A percentile compares a stretch with the other conserved stretches of the same genome.
These are phyloP conservation scores for Lindbergichthys nudifrons DNA, from an alignment of 2,797 vertebrate species.

Conservation along the genomic window DNA sequence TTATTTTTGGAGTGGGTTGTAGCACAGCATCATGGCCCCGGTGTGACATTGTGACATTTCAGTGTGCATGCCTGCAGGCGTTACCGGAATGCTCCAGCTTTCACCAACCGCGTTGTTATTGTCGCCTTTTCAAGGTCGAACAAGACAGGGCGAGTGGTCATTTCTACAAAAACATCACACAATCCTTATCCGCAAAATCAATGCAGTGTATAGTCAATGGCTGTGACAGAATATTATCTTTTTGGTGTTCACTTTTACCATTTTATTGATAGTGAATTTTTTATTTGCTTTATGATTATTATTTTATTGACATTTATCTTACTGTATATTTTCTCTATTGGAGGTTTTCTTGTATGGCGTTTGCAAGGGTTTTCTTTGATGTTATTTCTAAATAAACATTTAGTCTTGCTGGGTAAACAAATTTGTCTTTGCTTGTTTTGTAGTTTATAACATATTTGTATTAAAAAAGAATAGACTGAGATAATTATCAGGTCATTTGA, in stretches of 20 bases:
- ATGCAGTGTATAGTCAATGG: slow-evolving; percentile 38
- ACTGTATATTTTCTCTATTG: slow-evolving; percentile 53
- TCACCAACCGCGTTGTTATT: slow-evolving; percentile 23
- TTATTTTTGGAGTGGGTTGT: slow-evolving; percentile 34
- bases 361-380: slow-evolving; percentile 61
- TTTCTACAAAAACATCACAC: slow-evolving; percentile 32
- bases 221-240: slow-evolving; percentile 28
- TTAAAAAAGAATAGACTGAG: not conserved
- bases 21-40: slow-evolving; percentile 18
- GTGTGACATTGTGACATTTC: slow-evolving; percentile 43
- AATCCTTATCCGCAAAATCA: slow-evolving; percentile 31
- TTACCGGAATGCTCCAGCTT: slow-evolving; percentile 25
- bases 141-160: slow-evolving; percentile 4
- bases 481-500: not conserved
- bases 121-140: slow-evolving; percentile 34
- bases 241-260: slow-evolving; percentile 54
- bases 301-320: slow-evolving; percentile 65
- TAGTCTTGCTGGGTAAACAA: slow-evolving; percentile 52
- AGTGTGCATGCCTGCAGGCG: slow-evolving; percentile 23
- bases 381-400: slow-evolving; percentile 81
- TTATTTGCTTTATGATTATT: slow-evolving; percentile 58
- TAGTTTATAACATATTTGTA: not conserved
- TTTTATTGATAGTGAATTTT: slow-evolving; percentile 61
- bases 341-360: slow-evolving; percentile 42
- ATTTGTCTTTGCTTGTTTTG: not conserved